A percentile compares a stretch with the other conserved stretches of the same genome.
These are phyloP conservation scores for Syngnathus floridae DNA, from an alignment of 2,113 vertebrate genomes.

Conservation along the genomic window DNA sequence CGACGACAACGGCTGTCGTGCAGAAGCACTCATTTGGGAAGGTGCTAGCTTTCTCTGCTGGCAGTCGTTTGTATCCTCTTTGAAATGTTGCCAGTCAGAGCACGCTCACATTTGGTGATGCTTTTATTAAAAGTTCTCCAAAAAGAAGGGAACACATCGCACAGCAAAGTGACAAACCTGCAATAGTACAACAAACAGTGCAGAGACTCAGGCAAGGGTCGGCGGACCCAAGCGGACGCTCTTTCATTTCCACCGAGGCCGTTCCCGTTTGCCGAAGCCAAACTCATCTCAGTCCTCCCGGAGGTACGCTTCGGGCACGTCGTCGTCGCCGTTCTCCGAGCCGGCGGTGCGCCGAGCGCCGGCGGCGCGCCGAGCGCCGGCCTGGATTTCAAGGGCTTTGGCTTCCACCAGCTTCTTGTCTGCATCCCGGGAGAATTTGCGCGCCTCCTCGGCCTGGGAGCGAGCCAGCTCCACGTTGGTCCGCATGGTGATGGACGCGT, in stretches of 20 bases:
- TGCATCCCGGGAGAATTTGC: conserved; percentile 77
- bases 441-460: conserved; percentile 78
- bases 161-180: conserved; percentile 6
- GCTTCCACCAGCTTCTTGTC: conserved; percentile 81
- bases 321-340: conserved; percentile 44
- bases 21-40: too few relatives aligned
- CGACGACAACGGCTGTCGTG: not conserved
- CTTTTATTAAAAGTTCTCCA: conserved; percentile 43
- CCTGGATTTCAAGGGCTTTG: conserved; percentile 77
- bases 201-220: not conserved
- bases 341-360: conserved; percentile 50
- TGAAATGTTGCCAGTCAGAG: not conserved
- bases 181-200: not conserved
- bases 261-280: not conserved
- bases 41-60: too few relatives aligned
- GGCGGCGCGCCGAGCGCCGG: conserved; percentile 53
- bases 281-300: conserved; percentile 64
- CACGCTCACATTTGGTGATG: not conserved
- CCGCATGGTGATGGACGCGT: conserved; percentile 73
- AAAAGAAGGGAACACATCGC: conserved; percentile 11
- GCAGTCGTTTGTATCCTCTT: not conserved
- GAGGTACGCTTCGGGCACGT: conserved; percentile 71
- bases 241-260: not conserved
- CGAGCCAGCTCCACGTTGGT: conserved; percentile 81
- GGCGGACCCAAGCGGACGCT: not conserved